Evolutionary conservation across 2,797 vertebrate species (phyloP).

Genomic region (Macropus fuliginosus): DNA sequence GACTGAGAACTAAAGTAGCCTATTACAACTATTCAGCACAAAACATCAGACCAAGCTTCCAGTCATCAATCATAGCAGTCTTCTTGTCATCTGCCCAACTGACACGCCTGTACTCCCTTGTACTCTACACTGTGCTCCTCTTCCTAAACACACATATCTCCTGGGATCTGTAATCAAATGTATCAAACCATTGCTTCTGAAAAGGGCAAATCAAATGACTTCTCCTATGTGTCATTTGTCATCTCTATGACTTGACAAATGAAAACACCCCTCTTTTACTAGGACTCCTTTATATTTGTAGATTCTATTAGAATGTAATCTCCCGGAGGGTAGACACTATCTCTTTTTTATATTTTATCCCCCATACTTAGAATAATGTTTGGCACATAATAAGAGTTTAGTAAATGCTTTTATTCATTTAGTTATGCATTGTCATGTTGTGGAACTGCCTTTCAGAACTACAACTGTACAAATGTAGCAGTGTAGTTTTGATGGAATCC

Average conservation of each 20-base stretch:
- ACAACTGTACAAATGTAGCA: not conserved
- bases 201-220: not conserved
- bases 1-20: not conserved
- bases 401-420: not conserved
- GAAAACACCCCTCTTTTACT: not conserved
- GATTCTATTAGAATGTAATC: not conserved
- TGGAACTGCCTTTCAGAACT: not conserved
- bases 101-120: not conserved
- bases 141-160: not conserved
- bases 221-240: not conserved
- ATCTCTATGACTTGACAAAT: not conserved
- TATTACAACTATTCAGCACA: not conserved
- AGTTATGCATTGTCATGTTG: not conserved
- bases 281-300: not conserved
- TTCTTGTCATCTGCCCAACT: not conserved
- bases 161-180: not conserved
- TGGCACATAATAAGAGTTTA: not conserved
- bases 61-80: not conserved
- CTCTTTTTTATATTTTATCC: not conserved
- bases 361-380: not conserved
- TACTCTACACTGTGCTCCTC: not conserved
- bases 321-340: not conserved
- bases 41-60: not conserved
- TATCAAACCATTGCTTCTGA: not conserved
- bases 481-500: not conserved